phyloP scores from a whole-genome alignment of 2,888 invertebrate genomes.

The Ischnus inquisitorius region DNA sequence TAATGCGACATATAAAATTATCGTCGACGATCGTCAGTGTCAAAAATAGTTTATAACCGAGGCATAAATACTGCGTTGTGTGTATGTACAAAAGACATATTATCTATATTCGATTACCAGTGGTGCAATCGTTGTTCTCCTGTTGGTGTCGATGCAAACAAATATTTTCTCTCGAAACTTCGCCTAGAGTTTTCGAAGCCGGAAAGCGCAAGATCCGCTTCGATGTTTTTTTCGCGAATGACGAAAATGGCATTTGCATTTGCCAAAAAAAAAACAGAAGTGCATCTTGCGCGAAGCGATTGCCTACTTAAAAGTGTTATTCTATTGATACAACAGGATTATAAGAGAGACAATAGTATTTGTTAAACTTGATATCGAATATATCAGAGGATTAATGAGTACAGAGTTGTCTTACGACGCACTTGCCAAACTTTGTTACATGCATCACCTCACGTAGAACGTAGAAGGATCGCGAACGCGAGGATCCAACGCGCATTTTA shows the following conservation, averaged over 20 bases:
- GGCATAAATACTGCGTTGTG: conserved; percentile 35
- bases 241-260: conserved; percentile 27
- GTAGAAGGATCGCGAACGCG: conserved; percentile 11
- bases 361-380: conserved; percentile 53
- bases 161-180: conserved; percentile 38
- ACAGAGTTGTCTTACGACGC: conserved; percentile 16
- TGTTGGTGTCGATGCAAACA: conserved; percentile 21
- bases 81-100: conserved; percentile 61
- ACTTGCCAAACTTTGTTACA: conserved; percentile 36
- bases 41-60: conserved; percentile 48
- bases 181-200: conserved; percentile 21
- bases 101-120: conserved; percentile 38
- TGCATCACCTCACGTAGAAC: conserved; percentile 4
- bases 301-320: conserved; percentile 48
- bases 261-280: not conserved
- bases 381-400: conserved; percentile 24
- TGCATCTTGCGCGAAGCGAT: conserved; percentile 15
- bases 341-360: conserved; percentile 58
- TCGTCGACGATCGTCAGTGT: conserved; percentile 34
- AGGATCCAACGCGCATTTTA: conserved; percentile 18
- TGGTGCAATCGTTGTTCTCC: conserved; percentile 39
- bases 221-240: conserved; percentile 25
- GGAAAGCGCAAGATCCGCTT: not conserved
- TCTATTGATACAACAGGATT: conserved; percentile 47
- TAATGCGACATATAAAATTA: conserved; percentile 25